phyloP scores from a whole-genome alignment of 2,113 vertebrate species.

The Isurus oxyrinchus region DNA sequence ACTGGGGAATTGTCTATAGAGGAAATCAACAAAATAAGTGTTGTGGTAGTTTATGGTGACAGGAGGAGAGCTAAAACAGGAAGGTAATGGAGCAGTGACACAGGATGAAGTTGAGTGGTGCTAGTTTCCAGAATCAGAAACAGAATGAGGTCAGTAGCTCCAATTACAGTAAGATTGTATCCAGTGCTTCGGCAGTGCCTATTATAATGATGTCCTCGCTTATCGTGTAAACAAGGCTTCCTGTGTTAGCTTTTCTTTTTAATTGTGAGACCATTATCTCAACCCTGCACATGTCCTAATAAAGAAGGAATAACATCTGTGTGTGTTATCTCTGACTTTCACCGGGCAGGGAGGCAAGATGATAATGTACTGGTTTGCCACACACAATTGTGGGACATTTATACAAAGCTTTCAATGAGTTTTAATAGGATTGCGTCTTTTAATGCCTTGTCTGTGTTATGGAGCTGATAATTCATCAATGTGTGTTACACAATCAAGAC shows the following conservation, averaged over 20 bases:
- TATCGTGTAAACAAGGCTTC: neutral
- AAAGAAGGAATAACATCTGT: constrained; percentile 38
- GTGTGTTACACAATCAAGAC: constrained; percentile 48
- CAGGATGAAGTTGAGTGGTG: neutral
- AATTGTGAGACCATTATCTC: neutral
- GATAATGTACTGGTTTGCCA: constrained; percentile 42
- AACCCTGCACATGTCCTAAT: constrained; percentile 8
- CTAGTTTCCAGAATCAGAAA: neutral
- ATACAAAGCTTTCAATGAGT: constrained; percentile 46
- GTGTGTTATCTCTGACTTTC: constrained; percentile 61
- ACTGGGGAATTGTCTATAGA: too few relatives aligned
- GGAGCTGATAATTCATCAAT: constrained; percentile 42
- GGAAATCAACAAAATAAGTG: neutral
- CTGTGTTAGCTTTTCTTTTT: neutral
- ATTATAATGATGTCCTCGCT: too few relatives aligned
- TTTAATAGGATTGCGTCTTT: constrained; percentile 45
- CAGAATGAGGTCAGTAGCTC: neutral
- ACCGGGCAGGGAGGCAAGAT: constrained; percentile 42
- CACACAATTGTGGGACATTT: constrained; percentile 42
- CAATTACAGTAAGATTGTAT: neutral
- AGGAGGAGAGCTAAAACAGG: neutral
- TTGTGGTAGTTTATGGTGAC: neutral
- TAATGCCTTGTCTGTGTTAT: constrained; percentile 46
- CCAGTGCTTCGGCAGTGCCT: neutral
- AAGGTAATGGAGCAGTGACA: too few relatives aligned